Conservation (phyloP, 2,113 vertebrate genomes). For the Phrynocephalus versicolor region DNA sequence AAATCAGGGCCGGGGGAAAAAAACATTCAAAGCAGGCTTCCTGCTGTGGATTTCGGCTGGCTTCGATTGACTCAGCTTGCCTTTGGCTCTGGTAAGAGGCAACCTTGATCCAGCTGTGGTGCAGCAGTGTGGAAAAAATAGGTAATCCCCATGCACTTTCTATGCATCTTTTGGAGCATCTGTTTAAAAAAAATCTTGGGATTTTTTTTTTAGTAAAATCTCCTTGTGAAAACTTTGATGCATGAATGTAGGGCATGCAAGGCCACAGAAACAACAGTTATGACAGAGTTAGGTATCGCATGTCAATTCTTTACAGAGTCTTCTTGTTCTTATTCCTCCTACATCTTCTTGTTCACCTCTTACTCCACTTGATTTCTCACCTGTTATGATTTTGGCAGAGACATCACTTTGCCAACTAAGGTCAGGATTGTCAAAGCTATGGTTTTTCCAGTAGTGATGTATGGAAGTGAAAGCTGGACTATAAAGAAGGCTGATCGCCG, state of each 20-base stretch:
- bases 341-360: neutral
- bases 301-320: conserved; percentile 17
- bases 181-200: too few species aligned
- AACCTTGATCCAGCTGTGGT: neutral
- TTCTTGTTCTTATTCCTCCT: conserved; percentile 7
- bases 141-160: conserved; percentile 25
- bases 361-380: too few species aligned
- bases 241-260: neutral
- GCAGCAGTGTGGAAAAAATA: neutral
- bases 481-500: too few species aligned
- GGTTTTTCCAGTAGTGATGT: too few species aligned
- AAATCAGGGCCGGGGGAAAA: conserved; percentile 37
- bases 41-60: neutral
- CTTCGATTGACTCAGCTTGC: conserved; percentile 3
- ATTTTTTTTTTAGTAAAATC: too few species aligned
- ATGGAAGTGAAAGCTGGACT: too few species aligned
- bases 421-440: too few species aligned
- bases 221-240: neutral
- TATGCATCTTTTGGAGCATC: conserved; percentile 9
- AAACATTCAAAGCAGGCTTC: neutral
- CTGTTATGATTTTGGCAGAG: neutral
- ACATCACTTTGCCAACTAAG: neutral
- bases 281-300: conserved; percentile 7
- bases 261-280: conserved; percentile 18
- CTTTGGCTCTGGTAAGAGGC: conserved; percentile 5